Evolutionary conservation across 2,113 vertebrate genomes (phyloP).

Genomic region (Bos javanicus): DNA sequence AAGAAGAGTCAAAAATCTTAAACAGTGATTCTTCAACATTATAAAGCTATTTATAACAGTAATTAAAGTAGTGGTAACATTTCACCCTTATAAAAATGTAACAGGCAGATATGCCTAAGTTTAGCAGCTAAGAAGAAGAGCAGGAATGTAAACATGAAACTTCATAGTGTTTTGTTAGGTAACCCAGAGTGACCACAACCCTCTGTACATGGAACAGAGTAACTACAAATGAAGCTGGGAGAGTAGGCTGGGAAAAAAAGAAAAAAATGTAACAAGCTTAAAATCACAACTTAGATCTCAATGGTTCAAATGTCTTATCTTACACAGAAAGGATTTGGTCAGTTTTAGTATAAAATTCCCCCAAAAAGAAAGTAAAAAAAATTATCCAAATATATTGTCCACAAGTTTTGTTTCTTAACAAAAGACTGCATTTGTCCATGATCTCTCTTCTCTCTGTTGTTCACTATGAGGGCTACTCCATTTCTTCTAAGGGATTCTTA

Average conservation of each 20-base stretch:
- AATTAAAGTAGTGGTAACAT: slow-evolving; percentile 67
- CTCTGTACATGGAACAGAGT: neutral
- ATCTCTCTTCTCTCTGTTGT: neutral
- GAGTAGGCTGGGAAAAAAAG: neutral
- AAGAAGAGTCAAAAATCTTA: slow-evolving; percentile 55
- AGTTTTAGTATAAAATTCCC: slow-evolving; percentile 70
- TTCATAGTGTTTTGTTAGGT: neutral
- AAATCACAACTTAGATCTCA: slow-evolving; percentile 71
- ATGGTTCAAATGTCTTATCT: slow-evolving; percentile 63
- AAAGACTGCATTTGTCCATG: neutral
- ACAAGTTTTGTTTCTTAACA: neutral
- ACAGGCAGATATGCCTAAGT: slow-evolving; percentile 35
- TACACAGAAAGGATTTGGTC: slow-evolving; percentile 63
- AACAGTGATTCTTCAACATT: slow-evolving; percentile 62
- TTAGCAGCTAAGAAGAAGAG: neutral
- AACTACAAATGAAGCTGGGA: neutral
- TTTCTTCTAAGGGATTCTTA: neutral
- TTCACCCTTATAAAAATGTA: slow-evolving; percentile 76
- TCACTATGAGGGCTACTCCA: neutral
- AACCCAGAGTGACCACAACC: neutral
- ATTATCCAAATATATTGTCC: neutral
- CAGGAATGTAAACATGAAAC: neutral
- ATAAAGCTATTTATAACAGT: slow-evolving; percentile 9
- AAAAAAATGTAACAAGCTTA: neutral
- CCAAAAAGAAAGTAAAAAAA: neutral